phyloP scores from a whole-genome alignment of 2,888 invertebrate species.

The Pachycephus smyrnensis region DNA sequence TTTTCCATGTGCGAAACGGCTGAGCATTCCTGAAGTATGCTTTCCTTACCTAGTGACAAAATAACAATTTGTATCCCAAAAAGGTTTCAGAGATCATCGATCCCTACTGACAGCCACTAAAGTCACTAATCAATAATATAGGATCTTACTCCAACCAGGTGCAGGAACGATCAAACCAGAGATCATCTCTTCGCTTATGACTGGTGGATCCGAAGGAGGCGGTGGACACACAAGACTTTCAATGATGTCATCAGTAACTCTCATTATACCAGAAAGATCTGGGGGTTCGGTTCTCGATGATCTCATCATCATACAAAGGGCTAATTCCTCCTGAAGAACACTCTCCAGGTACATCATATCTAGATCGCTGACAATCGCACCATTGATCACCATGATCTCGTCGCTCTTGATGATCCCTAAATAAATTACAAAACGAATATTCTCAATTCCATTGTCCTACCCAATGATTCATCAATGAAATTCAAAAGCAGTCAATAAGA shows the following conservation, averaged over 20 bases:
- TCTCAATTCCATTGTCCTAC: not conserved
- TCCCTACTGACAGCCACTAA: not conserved
- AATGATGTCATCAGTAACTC: constrained; percentile 95
- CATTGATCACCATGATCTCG: constrained; percentile 99
- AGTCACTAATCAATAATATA: constrained; percentile 10
- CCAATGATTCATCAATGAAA: not conserved
- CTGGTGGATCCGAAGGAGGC: constrained; percentile 92
- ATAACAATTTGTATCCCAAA: not conserved
- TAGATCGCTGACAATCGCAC: constrained; percentile 96
- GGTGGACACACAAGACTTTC: constrained; percentile 96
- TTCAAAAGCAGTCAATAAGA: not conserved
- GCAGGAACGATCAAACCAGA: constrained; percentile 96
- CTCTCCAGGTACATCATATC: constrained; percentile 99
- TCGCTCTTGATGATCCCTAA: constrained; percentile 96
- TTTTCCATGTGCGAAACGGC: constrained; percentile 53
- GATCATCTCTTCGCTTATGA: constrained; percentile 96
- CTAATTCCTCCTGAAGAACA: constrained; percentile 93
- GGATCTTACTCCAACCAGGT: constrained; percentile 91
- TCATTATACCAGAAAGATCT: constrained; percentile 76
- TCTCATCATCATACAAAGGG: constrained; percentile 97
- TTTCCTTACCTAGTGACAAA: constrained; percentile 74
- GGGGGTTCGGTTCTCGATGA: constrained; percentile 74
- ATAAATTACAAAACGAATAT: constrained; percentile 28
- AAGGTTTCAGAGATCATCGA: not conserved
- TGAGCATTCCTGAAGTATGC: constrained; percentile 56